Percentiles rank a stretch among this genome's conserved stretches.
phyloP scores from a whole-genome alignment of 2,797 vertebrate species.

The Helarctos malayanus region DNA sequence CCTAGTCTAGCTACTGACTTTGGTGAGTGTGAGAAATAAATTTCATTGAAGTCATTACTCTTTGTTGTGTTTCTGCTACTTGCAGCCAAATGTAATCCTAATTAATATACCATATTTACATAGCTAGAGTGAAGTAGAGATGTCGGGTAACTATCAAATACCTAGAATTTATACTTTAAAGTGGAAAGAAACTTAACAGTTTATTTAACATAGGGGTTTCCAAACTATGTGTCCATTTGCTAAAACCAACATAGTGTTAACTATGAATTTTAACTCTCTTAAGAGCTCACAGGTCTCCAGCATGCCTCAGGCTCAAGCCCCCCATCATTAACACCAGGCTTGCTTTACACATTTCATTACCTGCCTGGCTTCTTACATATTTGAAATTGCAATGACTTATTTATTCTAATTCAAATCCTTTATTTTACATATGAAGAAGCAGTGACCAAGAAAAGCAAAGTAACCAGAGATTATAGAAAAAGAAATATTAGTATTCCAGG shows the following conservation, averaged over 20 bases:
- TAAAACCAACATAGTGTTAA: background rate
- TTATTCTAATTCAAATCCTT: background rate
- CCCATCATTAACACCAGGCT: background rate
- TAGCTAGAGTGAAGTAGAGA: background rate
- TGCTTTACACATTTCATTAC: background rate
- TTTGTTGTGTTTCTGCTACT: background rate
- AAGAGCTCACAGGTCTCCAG: background rate
- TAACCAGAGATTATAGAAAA: background rate
- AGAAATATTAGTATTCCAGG: background rate
- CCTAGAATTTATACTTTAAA: background rate
- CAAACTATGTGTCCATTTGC: background rate
- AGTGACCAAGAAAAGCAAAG: background rate
- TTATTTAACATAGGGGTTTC: background rate
- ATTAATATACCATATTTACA: background rate
- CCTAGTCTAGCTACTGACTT: background rate
- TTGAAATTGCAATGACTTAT: background rate
- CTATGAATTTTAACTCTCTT: background rate
- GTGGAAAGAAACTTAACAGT: background rate
- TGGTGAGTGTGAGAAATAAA: background rate
- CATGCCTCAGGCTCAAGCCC: background rate
- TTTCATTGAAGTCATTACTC: background rate
- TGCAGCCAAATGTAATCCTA: slow-evolving; percentile 13
- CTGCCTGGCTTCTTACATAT: background rate
- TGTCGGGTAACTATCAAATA: background rate
- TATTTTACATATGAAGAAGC: background rate